These are phyloP conservation scores for Cryptocephalus moraei DNA, from an alignment of 2,888 invertebrate species.

Conservation along the genomic window DNA sequence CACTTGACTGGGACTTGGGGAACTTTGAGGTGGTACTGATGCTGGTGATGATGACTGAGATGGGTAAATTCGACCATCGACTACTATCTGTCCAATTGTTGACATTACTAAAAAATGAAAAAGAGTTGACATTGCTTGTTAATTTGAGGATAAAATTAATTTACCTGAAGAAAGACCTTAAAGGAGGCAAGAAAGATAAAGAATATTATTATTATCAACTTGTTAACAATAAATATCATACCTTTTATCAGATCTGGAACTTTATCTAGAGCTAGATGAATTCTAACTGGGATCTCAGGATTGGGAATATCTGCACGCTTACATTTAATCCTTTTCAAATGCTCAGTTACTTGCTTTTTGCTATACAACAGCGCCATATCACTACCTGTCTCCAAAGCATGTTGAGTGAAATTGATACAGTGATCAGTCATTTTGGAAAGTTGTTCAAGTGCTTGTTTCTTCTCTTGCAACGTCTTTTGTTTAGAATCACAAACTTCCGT, in stretches of 20 bases:
- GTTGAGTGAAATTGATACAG: constrained; percentile 74
- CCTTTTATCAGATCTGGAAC: constrained; percentile 71
- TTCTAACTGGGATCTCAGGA: constrained; percentile 79
- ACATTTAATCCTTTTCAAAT: constrained; percentile 72
- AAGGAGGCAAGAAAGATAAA: constrained; percentile 1
- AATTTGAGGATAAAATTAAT: constrained; percentile 1
- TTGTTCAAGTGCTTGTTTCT: constrained; percentile 72
- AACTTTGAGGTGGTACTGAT: constrained; percentile 15
- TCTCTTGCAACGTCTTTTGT: constrained; percentile 71
- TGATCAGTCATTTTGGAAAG: constrained; percentile 80
- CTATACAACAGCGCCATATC: constrained; percentile 77
- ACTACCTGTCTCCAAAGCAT: constrained; percentile 67
- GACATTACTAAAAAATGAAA: constrained; percentile 50
- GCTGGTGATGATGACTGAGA: constrained; percentile 38
- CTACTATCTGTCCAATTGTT: constrained; percentile 70
- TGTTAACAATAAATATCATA: constrained; percentile 24
- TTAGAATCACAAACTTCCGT: constrained; percentile 71
- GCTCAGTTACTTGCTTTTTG: constrained; percentile 65
- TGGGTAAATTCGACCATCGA: constrained; percentile 72
- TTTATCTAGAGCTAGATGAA: constrained; percentile 69
- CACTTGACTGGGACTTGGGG: constrained; percentile 31
- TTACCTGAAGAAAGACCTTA: constrained; percentile 32
- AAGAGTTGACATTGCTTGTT: not conserved
- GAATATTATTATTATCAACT: not conserved
- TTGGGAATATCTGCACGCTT: constrained; percentile 80